A percentile compares a stretch with the other conserved stretches of the same genome.
Conservation (phyloP, 2,797 vertebrate genomes). For the Phoebastria nigripes region DNA sequence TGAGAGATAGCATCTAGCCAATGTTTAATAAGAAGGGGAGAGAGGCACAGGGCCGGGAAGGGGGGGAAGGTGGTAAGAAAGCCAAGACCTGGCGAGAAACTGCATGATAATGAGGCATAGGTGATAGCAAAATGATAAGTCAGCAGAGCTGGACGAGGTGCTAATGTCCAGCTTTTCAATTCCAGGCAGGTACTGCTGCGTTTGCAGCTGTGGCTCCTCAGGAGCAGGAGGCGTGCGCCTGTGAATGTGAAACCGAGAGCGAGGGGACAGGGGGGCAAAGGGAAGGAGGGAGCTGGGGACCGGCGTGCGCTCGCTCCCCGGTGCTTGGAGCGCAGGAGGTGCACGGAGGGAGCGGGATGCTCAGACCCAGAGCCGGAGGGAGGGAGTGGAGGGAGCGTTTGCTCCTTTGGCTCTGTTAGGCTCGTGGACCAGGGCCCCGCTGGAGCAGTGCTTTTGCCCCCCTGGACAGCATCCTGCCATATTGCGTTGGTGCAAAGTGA, state of each 20-base stretch:
- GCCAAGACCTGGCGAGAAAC: not conserved
- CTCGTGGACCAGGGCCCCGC: rapidly evolving
- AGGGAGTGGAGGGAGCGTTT: not conserved
- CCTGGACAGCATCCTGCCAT: rapidly evolving
- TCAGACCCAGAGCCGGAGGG: rapidly evolving
- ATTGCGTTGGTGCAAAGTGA: not conserved
- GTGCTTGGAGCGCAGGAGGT: not conserved
- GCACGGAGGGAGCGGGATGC: not conserved
- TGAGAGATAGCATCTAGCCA: conserved; percentile 14
- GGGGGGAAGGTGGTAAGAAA: not conserved
- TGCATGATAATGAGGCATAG: conserved; percentile 26
- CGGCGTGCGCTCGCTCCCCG: rapidly evolving
- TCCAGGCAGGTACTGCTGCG: conserved; percentile 67
- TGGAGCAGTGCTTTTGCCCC: not conserved
- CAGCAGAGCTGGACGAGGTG: conserved; percentile 38
- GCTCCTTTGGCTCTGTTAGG: not conserved
- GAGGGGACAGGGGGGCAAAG: not conserved
- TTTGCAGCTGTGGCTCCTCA: conserved; percentile 52
- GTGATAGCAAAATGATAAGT: conserved; percentile 47
- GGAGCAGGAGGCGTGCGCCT: not conserved
- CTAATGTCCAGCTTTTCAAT: conserved; percentile 57
- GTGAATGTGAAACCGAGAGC: not conserved
- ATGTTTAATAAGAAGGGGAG: conserved; percentile 34
- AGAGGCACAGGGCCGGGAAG: not conserved
- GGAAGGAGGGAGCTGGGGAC: not conserved